Percentiles rank a stretch among this genome's conserved stretches.
Evolutionary conservation across 2,113 vertebrate species (phyloP).

Genomic region (Sphyrna mokarran): DNA sequence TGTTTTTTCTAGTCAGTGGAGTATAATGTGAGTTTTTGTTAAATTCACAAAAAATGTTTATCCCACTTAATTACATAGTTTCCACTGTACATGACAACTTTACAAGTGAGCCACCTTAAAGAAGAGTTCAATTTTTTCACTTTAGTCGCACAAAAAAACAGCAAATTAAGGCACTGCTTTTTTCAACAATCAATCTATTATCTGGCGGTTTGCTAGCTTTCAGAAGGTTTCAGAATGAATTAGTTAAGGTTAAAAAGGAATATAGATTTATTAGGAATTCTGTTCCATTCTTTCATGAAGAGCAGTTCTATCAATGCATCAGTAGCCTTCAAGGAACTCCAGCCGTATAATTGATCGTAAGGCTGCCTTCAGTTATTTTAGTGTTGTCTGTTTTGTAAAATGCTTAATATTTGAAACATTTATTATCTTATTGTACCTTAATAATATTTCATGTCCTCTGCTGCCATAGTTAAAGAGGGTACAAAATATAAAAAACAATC

Average conservation of each 20-base stretch:
- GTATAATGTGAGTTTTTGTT: background rate
- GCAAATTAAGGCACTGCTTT: background rate
- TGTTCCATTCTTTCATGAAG: background rate
- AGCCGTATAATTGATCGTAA: background rate
- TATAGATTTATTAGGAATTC: background rate
- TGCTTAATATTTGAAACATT: background rate
- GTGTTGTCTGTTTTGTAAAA: background rate
- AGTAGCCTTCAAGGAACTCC: background rate
- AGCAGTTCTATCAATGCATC: background rate
- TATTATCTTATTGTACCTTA: background rate
- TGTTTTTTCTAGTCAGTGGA: constrained; percentile 39
- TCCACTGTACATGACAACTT: background rate
- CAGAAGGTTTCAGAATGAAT: background rate
- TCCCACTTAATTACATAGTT: background rate
- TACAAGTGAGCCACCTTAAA: background rate
- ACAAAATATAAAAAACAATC: background rate
- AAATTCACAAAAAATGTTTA: background rate
- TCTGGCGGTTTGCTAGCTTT: background rate
- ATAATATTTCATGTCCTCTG: background rate
- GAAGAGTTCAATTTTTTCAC: background rate
- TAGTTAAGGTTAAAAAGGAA: background rate
- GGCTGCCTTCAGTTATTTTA: background rate
- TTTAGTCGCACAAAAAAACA: background rate
- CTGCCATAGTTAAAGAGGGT: background rate
- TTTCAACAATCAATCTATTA: background rate